phyloP scores from a whole-genome alignment of 2,888 invertebrate genomes.

The Spodoptera exigua region DNA sequence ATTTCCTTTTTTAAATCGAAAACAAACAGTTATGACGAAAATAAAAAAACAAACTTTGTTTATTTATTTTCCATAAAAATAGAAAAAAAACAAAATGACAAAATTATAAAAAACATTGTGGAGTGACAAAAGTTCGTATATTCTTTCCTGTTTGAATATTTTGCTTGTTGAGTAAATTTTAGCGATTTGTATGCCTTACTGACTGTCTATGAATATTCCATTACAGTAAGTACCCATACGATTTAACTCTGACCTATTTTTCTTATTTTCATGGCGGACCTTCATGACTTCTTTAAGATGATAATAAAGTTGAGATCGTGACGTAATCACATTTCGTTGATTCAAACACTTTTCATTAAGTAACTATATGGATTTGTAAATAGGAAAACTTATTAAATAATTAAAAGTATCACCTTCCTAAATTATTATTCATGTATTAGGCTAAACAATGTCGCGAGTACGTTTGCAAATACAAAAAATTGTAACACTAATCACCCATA shows the following conservation, averaged over 20 bases:
- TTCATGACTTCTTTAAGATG: slow-evolving; percentile 8
- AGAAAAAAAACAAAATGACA: too few species aligned
- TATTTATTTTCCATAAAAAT: too few species aligned
- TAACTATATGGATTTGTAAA: too few species aligned
- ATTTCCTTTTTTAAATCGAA: too few species aligned
- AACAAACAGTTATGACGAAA: too few species aligned
- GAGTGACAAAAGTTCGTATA: slow-evolving; percentile 18
- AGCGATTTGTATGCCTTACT: slow-evolving; percentile 47
- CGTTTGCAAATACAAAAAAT: too few species aligned
- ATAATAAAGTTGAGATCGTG: slow-evolving; percentile 2
- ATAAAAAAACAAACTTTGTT: too few species aligned
- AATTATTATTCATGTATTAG: too few species aligned
- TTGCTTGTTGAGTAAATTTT: slow-evolving; percentile 25
- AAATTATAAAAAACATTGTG: slow-evolving; percentile 1
- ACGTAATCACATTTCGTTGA: neutral
- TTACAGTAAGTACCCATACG: slow-evolving; percentile 18
- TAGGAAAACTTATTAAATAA: too few species aligned
- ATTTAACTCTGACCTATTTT: slow-evolving; percentile 42
- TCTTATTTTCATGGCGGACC: slow-evolving; percentile 17
- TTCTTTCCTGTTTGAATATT: slow-evolving; percentile 35
- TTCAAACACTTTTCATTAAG: neutral
- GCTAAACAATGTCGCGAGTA: too few species aligned
- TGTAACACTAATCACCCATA: too few species aligned
- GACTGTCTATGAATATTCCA: slow-evolving; percentile 49
- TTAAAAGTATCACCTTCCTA: too few species aligned